Percentiles rank a stretch among this genome's conserved stretches.
These are phyloP conservation scores for Panzeria rudis DNA, from an alignment of 2,888 invertebrate genomes.

Conservation along the genomic window DNA sequence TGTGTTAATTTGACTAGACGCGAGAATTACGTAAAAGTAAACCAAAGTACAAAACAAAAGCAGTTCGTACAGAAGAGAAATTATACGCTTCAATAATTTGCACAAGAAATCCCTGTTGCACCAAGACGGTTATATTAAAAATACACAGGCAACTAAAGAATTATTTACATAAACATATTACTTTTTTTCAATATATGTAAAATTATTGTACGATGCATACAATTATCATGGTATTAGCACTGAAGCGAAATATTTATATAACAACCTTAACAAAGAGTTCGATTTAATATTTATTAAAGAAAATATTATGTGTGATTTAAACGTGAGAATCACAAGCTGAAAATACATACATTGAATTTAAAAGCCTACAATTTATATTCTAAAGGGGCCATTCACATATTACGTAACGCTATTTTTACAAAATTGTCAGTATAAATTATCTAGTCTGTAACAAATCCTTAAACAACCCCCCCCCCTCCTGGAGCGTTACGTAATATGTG, in stretches of 20 bases:
- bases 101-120: conserved; percentile 16
- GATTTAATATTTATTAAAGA: background rate
- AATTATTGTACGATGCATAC: conserved; percentile 62
- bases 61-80: conserved; percentile 8
- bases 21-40: conserved; percentile 24
- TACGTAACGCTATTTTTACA: no score
- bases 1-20: conserved; percentile 40
- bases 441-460: no score
- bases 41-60: conserved; percentile 21
- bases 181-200: conserved; percentile 39
- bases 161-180: background rate
- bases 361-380: no score
- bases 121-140: conserved; percentile 34
- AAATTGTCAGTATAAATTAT: no score
- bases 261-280: conserved; percentile 30
- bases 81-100: conserved; percentile 52
- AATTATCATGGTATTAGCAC: conserved; percentile 66
- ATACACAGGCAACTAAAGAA: conserved; percentile 32
- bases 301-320: background rate
- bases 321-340: no score
- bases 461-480: no score
- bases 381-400: no score
- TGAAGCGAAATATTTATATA: conserved; percentile 59
- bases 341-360: background rate
- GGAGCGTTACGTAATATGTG: no score